These are phyloP conservation scores for Tridacna crocea DNA, from an alignment of 2,888 invertebrate species.

Conservation along the genomic window DNA sequence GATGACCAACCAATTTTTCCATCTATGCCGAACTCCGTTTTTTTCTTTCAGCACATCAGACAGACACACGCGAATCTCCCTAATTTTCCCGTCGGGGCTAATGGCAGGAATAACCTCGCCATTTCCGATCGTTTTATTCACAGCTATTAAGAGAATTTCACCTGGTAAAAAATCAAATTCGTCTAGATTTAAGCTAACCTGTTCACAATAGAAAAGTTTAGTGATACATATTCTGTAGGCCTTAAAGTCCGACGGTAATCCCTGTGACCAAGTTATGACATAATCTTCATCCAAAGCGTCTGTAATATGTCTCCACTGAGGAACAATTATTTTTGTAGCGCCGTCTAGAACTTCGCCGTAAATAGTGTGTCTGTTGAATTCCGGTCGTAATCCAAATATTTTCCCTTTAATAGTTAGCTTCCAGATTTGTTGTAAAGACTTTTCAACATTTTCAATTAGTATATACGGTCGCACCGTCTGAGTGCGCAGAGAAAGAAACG, in stretches of 20 bases:
- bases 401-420: neutral
- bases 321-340: neutral
- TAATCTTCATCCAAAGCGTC: neutral
- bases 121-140: neutral
- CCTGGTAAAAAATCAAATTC: neutral
- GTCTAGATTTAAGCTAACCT: neutral
- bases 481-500: neutral
- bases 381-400: neutral
- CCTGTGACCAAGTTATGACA: neutral
- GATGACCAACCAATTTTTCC: too few species aligned
- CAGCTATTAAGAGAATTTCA: neutral
- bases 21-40: too few species aligned
- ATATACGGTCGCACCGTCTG: neutral
- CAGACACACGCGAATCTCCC: neutral
- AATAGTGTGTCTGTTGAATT: neutral
- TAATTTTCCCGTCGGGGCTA: neutral
- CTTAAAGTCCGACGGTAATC: neutral
- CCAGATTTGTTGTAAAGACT: neutral
- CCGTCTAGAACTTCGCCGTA: neutral
- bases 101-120: neutral
- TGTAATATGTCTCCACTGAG: neutral
- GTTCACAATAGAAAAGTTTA: neutral
- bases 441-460: neutral
- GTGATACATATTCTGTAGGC: neutral
- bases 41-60: neutral